These are phyloP conservation scores for Abrostola tripartita DNA, from an alignment of 2,888 invertebrate genomes.

Conservation along the genomic window DNA sequence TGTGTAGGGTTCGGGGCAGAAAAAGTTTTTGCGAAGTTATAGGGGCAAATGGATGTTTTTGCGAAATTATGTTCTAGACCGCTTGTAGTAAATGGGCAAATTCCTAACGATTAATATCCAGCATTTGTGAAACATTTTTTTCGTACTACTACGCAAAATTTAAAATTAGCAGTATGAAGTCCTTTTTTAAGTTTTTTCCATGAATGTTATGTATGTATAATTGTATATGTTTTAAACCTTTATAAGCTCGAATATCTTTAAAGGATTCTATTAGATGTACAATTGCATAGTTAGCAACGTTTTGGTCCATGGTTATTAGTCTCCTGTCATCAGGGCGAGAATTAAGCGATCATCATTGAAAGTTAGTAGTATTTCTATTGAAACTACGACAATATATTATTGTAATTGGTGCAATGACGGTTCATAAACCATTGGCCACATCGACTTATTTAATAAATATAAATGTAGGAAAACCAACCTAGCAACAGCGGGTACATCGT, in stretches of 20 bases:
- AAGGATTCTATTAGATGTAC: too few relatives aligned
- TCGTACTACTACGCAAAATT: not conserved
- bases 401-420: too few relatives aligned
- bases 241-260: too few relatives aligned
- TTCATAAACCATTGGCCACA: too few relatives aligned
- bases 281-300: too few relatives aligned
- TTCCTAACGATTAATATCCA: conserved; percentile 9
- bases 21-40: conserved; percentile 21
- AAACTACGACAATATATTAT: too few relatives aligned
- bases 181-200: not conserved
- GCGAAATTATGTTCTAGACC: conserved; percentile 32
- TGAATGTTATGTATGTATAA: too few relatives aligned
- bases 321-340: too few relatives aligned
- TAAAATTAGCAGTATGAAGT: not conserved
- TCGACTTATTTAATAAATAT: not conserved
- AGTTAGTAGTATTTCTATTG: too few relatives aligned
- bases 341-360: too few relatives aligned
- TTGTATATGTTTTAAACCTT: too few relatives aligned
- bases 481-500: conserved; percentile 97
- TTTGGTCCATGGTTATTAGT: too few relatives aligned
- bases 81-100: conserved; percentile 13
- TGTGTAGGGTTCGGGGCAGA: conserved; percentile 28
- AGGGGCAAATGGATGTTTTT: conserved; percentile 31
- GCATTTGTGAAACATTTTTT: conserved; percentile 5
- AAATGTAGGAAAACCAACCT: conserved; percentile 81